These are phyloP conservation scores for Leptinotarsa rubiginosa DNA, from an alignment of 2,888 invertebrate genomes.

Conservation along the genomic window DNA sequence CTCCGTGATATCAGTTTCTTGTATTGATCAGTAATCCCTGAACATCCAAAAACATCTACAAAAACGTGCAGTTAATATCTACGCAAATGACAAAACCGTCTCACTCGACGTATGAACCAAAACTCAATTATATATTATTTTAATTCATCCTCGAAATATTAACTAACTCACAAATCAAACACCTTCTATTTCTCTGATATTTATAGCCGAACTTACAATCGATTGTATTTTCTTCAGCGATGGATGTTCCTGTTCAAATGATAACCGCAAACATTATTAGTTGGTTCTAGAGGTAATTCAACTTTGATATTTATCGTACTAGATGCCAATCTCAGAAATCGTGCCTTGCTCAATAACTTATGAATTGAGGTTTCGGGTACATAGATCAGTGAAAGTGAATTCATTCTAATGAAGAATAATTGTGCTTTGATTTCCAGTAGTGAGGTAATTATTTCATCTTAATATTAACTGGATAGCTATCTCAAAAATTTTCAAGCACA, in stretches of 20 bases:
- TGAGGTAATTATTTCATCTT: background rate
- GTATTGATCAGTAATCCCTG: too few species aligned
- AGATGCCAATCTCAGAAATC: background rate
- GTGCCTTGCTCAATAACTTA: conserved; percentile 5
- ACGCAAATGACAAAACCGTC: too few species aligned
- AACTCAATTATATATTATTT: too few species aligned
- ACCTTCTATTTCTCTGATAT: too few species aligned
- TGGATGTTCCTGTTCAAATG: background rate
- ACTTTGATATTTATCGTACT: background rate
- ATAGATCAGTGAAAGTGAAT: conserved; percentile 13
- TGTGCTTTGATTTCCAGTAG: background rate
- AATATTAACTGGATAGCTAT: background rate
- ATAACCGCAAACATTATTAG: background rate
- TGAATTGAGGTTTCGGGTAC: conserved; percentile 22
- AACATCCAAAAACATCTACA: too few species aligned
- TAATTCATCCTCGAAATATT: too few species aligned
- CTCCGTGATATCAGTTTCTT: too few species aligned
- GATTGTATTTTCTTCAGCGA: background rate
- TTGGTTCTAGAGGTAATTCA: background rate
- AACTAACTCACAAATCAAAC: too few species aligned
- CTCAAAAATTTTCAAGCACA: background rate
- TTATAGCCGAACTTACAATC: background rate
- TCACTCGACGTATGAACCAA: too few species aligned
- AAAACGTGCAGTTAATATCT: too few species aligned
- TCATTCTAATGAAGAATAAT: background rate